Conservation (phyloP, 2,797 vertebrate species). For the Eleutherodactylus coqui region DNA sequence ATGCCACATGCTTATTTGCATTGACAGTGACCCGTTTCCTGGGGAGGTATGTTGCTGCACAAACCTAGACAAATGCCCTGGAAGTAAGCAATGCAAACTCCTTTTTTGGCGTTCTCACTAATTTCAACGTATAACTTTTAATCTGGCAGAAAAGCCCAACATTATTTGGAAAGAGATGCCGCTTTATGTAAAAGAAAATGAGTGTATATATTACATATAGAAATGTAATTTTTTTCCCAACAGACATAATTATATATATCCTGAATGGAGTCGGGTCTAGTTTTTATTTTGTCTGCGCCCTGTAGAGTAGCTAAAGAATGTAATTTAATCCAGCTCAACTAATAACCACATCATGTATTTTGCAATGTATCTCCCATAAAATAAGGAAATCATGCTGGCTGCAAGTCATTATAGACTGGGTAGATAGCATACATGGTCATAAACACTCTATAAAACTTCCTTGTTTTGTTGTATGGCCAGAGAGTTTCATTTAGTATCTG, state of each 20-base stretch:
- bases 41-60: no score
- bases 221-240: not conserved
- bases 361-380: not conserved
- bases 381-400: conserved; percentile 3
- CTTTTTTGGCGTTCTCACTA: no score
- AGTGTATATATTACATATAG: not conserved
- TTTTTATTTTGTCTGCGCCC: conserved; percentile 1
- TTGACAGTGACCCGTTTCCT: no score
- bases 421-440: not conserved
- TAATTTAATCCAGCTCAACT: not conserved
- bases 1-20: no score
- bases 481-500: conserved; percentile 4
- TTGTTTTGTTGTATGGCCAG: not conserved
- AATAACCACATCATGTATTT: not conserved
- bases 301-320: not conserved
- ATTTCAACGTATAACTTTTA: no score
- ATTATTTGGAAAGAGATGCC: no score
- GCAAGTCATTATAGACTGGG: not conserved
- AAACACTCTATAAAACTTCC: conserved; percentile 22
- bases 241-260: not conserved
- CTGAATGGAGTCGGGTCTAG: not conserved
- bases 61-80: no score
- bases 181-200: no score
- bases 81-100: no score
- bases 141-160: no score